Evolutionary conservation across 2,797 vertebrate species (phyloP).

Genomic region (Cossypha caffra): DNA sequence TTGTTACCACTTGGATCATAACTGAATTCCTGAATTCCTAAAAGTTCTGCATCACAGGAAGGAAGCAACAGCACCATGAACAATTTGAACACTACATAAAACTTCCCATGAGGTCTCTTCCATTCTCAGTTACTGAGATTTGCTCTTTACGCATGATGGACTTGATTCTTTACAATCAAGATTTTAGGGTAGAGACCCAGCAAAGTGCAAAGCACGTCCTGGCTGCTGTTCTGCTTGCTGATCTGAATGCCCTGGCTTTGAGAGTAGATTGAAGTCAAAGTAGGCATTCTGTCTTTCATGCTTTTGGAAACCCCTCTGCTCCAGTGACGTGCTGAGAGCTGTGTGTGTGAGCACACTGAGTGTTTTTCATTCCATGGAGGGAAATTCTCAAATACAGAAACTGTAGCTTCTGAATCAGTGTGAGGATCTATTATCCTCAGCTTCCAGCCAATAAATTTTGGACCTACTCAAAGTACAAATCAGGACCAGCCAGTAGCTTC

Average conservation of each 20-base stretch:
- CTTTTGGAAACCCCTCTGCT: background rate
- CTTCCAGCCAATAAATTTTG: background rate
- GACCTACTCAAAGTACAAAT: background rate
- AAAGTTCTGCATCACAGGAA: background rate
- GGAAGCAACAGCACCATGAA: background rate
- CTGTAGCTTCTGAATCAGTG: background rate
- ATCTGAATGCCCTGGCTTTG: background rate
- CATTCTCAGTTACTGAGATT: background rate
- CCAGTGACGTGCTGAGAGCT: rapidly evolving
- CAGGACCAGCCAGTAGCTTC: background rate
- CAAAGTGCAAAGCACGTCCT: background rate
- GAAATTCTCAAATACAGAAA: background rate
- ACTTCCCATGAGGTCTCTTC: background rate
- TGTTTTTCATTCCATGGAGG: background rate
- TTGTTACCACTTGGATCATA: background rate
- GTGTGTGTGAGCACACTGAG: background rate
- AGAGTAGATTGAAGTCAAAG: background rate
- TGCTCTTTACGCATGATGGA: background rate
- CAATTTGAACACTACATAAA: background rate
- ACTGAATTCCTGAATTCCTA: background rate
- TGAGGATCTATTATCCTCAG: background rate
- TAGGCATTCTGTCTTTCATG: background rate
- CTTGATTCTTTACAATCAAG: background rate
- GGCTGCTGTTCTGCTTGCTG: background rate
- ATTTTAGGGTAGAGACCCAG: background rate